Conservation (phyloP, 1,140 invertebrate species). For the Scaptomyza hsui region DNA sequence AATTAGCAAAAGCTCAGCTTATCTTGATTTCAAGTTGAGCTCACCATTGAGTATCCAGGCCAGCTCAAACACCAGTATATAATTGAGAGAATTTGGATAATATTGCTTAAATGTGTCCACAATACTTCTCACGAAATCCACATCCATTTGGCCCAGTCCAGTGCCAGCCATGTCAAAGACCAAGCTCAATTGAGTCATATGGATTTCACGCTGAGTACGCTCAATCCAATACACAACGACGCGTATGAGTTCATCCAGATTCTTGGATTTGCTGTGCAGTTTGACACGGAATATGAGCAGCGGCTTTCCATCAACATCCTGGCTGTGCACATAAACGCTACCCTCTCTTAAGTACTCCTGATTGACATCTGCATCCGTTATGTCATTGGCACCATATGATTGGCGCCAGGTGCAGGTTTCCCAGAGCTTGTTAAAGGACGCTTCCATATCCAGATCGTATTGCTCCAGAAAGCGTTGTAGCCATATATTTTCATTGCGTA, state of each 20-base stretch:
- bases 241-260: constrained; percentile 90
- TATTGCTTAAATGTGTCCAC: constrained; percentile 95
- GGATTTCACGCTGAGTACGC: constrained; percentile 90
- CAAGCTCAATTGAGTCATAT: constrained; percentile 91
- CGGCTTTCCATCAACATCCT: constrained; percentile 92
- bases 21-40: constrained; percentile 27
- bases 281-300: constrained; percentile 91
- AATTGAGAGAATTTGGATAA: constrained; percentile 95
- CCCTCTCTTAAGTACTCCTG: constrained; percentile 91
- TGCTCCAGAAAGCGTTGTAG: constrained; percentile 89
- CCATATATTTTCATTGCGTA: constrained; percentile 89
- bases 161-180: constrained; percentile 96
- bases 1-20: constrained; percentile 21
- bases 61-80: constrained; percentile 97
- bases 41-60: constrained; percentile 96
- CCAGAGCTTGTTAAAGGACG: constrained; percentile 91
- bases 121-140: constrained; percentile 93
- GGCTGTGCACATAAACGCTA: constrained; percentile 89
- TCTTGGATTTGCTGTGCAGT: constrained; percentile 89
- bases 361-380: constrained; percentile 88
- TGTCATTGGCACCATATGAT: constrained; percentile 91
- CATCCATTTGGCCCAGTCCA: constrained; percentile 94
- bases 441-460: constrained; percentile 87
- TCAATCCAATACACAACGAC: constrained; percentile 96
- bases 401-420: constrained; percentile 93